phyloP scores from a whole-genome alignment of 2,113 vertebrate species.

The Diphyllodes magnificus region DNA sequence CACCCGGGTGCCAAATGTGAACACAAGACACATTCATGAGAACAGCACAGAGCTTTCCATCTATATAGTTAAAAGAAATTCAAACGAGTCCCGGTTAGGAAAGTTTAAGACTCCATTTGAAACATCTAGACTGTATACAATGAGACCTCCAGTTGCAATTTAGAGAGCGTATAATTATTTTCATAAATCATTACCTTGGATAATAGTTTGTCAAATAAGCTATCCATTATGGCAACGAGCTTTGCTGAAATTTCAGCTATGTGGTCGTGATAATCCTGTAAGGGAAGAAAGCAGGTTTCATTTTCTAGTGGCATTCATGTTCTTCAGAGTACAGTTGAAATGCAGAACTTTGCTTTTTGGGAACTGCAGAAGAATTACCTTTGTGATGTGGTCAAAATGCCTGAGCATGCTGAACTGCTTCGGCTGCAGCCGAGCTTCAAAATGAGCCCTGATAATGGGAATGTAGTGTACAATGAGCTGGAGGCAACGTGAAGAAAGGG shows the following conservation, averaged over 20 bases:
- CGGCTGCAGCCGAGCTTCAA: conserved; percentile 90
- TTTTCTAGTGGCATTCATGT: background rate
- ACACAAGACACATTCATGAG: background rate
- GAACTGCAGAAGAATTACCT: conserved; percentile 77
- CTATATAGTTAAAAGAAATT: background rate
- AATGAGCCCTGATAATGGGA: conserved; percentile 91
- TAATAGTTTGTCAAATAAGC: conserved; percentile 91
- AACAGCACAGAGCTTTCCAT: background rate
- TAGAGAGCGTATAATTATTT: conserved; percentile 1
- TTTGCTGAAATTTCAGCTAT: conserved; percentile 94
- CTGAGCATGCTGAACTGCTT: conserved; percentile 93
- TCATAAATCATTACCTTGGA: conserved; percentile 83
- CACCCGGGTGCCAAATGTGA: background rate
- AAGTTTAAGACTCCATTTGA: background rate
- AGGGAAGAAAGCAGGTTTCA: conserved; percentile 59
- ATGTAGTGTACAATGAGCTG: conserved; percentile 97
- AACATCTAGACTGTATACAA: background rate
- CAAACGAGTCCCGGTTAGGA: background rate
- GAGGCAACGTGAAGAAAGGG: conserved; percentile 92
- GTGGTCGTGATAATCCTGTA: conserved; percentile 97
- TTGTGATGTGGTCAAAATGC: conserved; percentile 97
- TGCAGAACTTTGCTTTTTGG: background rate
- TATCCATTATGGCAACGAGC: conserved; percentile 98
- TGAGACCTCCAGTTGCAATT: background rate
- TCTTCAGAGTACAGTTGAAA: background rate